phyloP scores from a whole-genome alignment of 2,888 invertebrate genomes.

The Leucania comma region DNA sequence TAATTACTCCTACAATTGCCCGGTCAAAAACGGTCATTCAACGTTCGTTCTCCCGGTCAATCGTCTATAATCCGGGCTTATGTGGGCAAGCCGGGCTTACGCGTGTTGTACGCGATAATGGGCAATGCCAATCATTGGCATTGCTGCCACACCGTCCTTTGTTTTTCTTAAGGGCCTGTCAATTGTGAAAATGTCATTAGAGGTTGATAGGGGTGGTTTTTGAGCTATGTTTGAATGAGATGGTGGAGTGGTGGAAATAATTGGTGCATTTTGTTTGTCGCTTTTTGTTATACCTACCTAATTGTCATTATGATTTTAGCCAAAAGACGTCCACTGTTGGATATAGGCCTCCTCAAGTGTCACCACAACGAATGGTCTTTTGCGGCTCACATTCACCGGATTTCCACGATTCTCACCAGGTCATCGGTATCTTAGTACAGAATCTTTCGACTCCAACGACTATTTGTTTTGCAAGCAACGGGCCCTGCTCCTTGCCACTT shows the following conservation, averaged over 20 bases:
- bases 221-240: conserved; percentile 17
- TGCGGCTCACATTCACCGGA: no score
- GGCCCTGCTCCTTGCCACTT: no score
- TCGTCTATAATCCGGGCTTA: conserved; percentile 74
- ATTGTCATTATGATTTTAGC: no score
- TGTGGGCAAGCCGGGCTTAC: conserved; percentile 73
- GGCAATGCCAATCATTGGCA: conserved; percentile 79
- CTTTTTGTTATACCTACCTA: no score
- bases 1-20: background rate
- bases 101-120: conserved; percentile 81
- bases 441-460: no score
- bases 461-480: no score
- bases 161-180: conserved; percentile 60
- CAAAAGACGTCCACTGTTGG: no score
- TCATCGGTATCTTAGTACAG: no score
- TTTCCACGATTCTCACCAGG: no score
- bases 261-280: conserved; percentile 6
- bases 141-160: conserved; percentile 49
- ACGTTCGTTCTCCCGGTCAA: conserved; percentile 42
- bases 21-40: conserved; percentile 12
- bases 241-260: background rate
- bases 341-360: no score
- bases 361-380: no score
- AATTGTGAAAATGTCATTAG: conserved; percentile 59
- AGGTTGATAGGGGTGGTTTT: conserved; percentile 54